Conservation (phyloP, 2,888 invertebrate species). For the Melieria picta region DNA sequence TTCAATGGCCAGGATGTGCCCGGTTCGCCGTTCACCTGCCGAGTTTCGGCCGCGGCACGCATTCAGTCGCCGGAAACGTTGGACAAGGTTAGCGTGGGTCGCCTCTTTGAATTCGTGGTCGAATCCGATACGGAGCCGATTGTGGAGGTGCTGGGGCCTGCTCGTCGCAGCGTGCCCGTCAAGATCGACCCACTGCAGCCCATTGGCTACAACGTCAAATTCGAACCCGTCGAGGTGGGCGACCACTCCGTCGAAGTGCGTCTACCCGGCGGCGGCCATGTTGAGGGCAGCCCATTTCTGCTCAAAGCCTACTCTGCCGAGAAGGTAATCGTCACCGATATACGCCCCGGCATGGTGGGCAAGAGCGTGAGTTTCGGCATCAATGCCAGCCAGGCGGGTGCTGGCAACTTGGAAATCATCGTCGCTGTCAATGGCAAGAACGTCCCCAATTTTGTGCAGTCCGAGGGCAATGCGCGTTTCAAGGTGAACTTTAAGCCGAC, state of each 20-base stretch:
- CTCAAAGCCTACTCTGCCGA: conserved; percentile 96
- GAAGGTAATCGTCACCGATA: conserved; percentile 94
- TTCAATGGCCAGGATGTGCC: conserved; percentile 98
- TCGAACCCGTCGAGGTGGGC: conserved; percentile 89
- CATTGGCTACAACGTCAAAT: conserved; percentile 71
- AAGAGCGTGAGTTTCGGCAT: conserved; percentile 95
- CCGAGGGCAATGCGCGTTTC: conserved; percentile 96
- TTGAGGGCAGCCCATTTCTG: conserved; percentile 94
- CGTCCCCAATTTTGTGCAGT: conserved; percentile 97
- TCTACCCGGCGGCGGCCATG: conserved; percentile 76
- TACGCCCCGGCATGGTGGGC: conserved; percentile 89
- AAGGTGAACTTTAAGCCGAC: conserved; percentile 95
- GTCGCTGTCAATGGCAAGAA: conserved; percentile 96
- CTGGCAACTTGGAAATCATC: conserved; percentile 97
- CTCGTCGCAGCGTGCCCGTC: conserved; percentile 76
- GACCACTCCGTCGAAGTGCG: conserved; percentile 89
- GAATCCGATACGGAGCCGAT: conserved; percentile 85
- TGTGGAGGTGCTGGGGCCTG: conserved; percentile 83
- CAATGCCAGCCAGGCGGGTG: conserved; percentile 84
- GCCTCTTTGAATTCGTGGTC: conserved; percentile 84
- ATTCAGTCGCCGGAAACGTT: conserved; percentile 85
- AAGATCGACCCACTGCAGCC: conserved; percentile 66
- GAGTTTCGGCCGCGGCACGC: conserved; percentile 80
- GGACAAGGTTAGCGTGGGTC: conserved; percentile 90
- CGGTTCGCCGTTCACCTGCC: conserved; percentile 71